These are phyloP conservation scores for Drymonia ruficornis DNA, from an alignment of 2,888 invertebrate species.

Conservation along the genomic window DNA sequence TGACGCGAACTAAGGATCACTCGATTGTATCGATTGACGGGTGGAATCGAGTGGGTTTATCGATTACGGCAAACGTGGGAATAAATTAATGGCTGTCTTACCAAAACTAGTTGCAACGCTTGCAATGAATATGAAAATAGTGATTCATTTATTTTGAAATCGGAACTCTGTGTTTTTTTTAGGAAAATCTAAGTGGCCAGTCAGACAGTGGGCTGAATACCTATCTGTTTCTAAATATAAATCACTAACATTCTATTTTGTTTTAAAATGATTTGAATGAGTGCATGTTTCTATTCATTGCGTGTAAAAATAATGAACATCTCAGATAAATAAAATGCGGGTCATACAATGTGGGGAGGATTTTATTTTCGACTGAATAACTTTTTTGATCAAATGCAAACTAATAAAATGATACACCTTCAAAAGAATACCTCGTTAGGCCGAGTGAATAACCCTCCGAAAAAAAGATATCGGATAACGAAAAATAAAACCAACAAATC, in stretches of 20 bases:
- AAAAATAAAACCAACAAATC: conserved; percentile 47
- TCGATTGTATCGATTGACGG: conserved; percentile 37
- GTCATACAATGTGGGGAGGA: too few species aligned
- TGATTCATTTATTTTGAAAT: conserved; percentile 5
- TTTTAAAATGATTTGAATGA: too few species aligned
- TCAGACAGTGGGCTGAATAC: background rate
- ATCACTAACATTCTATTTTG: too few species aligned
- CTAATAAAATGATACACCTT: background rate
- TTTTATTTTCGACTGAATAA: too few species aligned
- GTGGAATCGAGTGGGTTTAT: conserved; percentile 47
- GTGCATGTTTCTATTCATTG: too few species aligned
- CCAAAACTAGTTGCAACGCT: conserved; percentile 37
- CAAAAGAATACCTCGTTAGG: conserved; percentile 20
- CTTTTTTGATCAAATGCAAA: background rate
- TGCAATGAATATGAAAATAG: conserved; percentile 16
- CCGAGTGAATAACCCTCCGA: conserved; percentile 27
- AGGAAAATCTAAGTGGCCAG: background rate
- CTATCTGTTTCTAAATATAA: too few species aligned
- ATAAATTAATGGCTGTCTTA: conserved; percentile 29
- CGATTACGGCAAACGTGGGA: conserved; percentile 49
- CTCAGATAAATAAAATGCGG: too few species aligned
- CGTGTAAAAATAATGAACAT: too few species aligned
- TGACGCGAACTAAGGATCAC: conserved; percentile 53
- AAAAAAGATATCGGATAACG: conserved; percentile 41
- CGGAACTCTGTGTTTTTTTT: background rate